These are phyloP conservation scores for Dysdera silvatica DNA, from an alignment of 1,140 invertebrate genomes.

Conservation along the genomic window DNA sequence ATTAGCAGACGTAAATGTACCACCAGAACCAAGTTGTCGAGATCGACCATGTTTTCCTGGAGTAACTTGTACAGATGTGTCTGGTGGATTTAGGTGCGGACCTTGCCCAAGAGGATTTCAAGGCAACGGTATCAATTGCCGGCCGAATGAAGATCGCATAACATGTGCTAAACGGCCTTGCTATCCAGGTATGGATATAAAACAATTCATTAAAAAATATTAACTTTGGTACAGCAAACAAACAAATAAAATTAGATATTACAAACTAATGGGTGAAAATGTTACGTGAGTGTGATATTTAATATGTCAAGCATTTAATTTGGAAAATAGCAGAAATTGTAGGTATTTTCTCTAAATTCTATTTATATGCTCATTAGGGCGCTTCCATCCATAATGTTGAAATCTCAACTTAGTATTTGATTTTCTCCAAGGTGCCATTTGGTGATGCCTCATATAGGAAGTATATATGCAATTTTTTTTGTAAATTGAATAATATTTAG, in stretches of 20 bases:
- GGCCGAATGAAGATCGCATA: constrained; percentile 52
- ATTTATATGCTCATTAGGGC: too few relatives aligned
- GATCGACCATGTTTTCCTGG: constrained; percentile 68
- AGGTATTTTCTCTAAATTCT: too few relatives aligned
- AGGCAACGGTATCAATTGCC: constrained; percentile 66
- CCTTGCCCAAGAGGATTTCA: constrained; percentile 63
- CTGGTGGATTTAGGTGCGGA: constrained; percentile 59
- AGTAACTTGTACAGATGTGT: constrained; percentile 67
- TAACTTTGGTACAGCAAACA: not conserved
- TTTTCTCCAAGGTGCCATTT: too few relatives aligned
- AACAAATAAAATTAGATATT: not conserved
- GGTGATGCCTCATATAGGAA: too few relatives aligned
- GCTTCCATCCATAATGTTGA: too few relatives aligned
- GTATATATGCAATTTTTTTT: too few relatives aligned
- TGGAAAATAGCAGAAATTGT: too few relatives aligned
- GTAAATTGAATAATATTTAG: too few relatives aligned
- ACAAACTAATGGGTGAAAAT: too few relatives aligned
- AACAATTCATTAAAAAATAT: not conserved
- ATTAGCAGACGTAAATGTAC: not conserved
- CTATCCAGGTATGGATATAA: constrained; percentile 54
- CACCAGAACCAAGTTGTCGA: constrained; percentile 40
- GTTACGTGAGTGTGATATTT: too few relatives aligned
- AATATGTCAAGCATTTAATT: too few relatives aligned
- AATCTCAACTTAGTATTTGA: too few relatives aligned
- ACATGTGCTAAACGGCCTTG: constrained; percentile 70